phyloP scores from a whole-genome alignment of 92 coral and sea anemone species.

The Diadumene lineata region DNA sequence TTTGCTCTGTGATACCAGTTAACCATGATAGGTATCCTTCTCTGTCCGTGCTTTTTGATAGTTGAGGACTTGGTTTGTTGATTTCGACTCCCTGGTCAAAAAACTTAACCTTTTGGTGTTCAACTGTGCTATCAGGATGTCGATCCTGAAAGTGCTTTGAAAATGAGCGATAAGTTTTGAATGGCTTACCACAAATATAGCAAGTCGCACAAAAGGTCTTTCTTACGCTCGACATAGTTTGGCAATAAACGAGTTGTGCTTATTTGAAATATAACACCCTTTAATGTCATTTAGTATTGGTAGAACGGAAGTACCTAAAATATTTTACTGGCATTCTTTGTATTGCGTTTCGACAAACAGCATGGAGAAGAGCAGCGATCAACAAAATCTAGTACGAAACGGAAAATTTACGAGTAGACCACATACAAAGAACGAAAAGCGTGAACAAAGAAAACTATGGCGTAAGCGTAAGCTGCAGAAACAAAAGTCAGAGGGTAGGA shows the following conservation, averaged over 20 bases:
- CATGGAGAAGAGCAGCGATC: neutral
- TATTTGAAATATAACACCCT: no score
- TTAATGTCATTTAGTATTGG: no score
- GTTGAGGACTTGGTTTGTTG: neutral
- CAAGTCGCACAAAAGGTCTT: neutral
- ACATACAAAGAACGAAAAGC: neutral
- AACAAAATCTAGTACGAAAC: neutral
- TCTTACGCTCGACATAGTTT: neutral
- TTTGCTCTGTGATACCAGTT: conserved; percentile 26
- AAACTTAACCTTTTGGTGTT: neutral
- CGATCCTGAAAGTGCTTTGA: conserved; percentile 1
- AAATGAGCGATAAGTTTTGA: conserved; percentile 13
- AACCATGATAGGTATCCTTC: conserved; percentile 17
- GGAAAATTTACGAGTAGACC: neutral
- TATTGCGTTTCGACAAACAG: no score
- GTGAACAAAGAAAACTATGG: neutral
- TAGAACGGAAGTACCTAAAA: no score
- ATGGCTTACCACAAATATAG: neutral
- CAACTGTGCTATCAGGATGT: neutral
- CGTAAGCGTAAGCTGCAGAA: neutral
- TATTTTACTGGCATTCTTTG: no score
- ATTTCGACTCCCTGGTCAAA: no score
- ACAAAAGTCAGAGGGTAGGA: neutral
- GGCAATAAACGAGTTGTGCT: neutral
- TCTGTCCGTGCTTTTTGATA: no score